A percentile compares a stretch with the other conserved stretches of the same genome.
Conservation (phyloP, 2,888 invertebrate genomes). For the Leptinotarsa juncta region DNA sequence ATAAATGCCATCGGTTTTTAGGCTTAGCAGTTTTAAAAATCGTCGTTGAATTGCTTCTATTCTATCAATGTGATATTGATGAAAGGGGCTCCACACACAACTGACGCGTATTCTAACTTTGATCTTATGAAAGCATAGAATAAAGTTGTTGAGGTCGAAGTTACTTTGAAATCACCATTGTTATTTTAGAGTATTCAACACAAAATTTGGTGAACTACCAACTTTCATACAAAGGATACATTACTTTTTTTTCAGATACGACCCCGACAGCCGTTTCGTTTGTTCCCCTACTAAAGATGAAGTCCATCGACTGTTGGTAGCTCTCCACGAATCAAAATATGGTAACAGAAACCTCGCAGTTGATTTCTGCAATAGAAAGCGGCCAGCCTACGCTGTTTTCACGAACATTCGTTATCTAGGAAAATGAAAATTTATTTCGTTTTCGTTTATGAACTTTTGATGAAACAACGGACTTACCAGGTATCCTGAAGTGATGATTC, state of each 20-base stretch:
- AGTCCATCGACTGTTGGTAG: slow-evolving; percentile 71
- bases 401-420: slow-evolving; percentile 75
- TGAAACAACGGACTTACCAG: not conserved
- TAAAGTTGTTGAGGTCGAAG: too few species aligned
- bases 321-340: slow-evolving; percentile 72
- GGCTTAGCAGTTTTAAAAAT: too few species aligned
- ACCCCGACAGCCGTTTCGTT: slow-evolving; percentile 71
- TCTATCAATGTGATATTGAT: too few species aligned
- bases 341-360: slow-evolving; percentile 69
- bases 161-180: too few species aligned
- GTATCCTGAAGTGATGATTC: not conserved
- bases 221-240: not conserved
- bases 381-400: slow-evolving; percentile 72
- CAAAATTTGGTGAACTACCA: not conserved
- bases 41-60: too few species aligned
- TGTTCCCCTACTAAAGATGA: slow-evolving; percentile 75
- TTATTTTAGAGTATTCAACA: too few species aligned
- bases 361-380: slow-evolving; percentile 73
- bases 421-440: slow-evolving; percentile 31
- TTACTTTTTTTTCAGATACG: slow-evolving; percentile 63
- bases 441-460: not conserved
- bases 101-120: too few species aligned
- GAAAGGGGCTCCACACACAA: too few species aligned
- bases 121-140: too few species aligned
- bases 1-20: too few species aligned